Evolutionary conservation across 2,797 vertebrate genomes (phyloP).

Genomic region (Coracias cyanogaster): DNA sequence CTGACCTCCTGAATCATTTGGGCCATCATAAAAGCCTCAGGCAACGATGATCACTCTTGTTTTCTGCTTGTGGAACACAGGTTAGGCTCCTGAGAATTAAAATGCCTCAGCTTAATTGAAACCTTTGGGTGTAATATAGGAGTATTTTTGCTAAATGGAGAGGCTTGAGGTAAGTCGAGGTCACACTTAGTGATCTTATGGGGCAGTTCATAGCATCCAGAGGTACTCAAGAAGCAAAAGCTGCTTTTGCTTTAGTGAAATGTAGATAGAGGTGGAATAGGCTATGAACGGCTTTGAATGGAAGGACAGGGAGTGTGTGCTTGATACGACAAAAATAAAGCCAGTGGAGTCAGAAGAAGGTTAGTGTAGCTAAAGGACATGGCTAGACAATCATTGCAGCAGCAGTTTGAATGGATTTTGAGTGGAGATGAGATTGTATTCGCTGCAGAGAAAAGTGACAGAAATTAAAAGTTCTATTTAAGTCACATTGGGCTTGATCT

Average conservation of each 20-base stretch:
- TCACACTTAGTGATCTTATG: not conserved
- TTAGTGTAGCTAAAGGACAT: not conserved
- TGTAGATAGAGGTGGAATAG: not conserved
- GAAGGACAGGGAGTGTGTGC: not conserved
- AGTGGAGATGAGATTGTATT: not conserved
- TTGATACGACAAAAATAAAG: not conserved
- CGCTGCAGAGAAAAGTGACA: not conserved
- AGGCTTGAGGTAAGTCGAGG: not conserved
- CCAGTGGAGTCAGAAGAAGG: not conserved
- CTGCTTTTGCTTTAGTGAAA: not conserved
- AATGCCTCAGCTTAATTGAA: slow-evolving; percentile 39
- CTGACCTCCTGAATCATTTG: not conserved
- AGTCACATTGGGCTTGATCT: not conserved
- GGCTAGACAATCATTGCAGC: not conserved
- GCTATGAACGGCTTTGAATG: not conserved
- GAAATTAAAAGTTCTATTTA: not conserved
- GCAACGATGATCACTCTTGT: not conserved
- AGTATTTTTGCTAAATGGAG: not conserved
- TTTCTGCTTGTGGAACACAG: slow-evolving; percentile 45
- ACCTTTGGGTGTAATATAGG: slow-evolving; percentile 7
- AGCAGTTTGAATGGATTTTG: not conserved
- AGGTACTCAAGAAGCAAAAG: not conserved
- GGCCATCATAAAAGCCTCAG: slow-evolving; percentile 25
- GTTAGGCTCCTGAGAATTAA: slow-evolving; percentile 13
- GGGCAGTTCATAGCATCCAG: not conserved